These are phyloP conservation scores for Thereva nobilitata DNA, from an alignment of 2,888 invertebrate genomes.

Conservation along the genomic window DNA sequence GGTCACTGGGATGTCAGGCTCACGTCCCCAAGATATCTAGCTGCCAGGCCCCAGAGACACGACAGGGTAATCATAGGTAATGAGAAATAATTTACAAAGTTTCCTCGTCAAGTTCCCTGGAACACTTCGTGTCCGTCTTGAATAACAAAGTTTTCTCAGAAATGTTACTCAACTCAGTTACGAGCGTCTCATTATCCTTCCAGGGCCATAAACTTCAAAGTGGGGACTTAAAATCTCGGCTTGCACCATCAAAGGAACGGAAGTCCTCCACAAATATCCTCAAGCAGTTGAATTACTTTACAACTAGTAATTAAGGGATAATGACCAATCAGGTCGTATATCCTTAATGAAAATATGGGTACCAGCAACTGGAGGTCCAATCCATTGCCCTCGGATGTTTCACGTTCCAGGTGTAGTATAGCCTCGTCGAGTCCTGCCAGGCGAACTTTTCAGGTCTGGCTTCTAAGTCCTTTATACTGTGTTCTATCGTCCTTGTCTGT, in stretches of 20 bases:
- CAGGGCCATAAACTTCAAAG: conserved; percentile 15
- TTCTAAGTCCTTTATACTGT: background rate
- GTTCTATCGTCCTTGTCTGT: background rate
- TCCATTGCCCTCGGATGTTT: too few species aligned
- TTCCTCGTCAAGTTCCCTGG: too few species aligned
- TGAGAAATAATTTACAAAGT: too few species aligned
- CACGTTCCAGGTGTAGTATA: too few species aligned
- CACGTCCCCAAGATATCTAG: background rate
- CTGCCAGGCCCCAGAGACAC: background rate
- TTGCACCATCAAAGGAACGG: conserved; percentile 13
- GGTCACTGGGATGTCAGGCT: background rate
- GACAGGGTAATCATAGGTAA: too few species aligned
- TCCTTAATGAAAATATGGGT: conserved; percentile 29
- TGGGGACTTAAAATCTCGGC: background rate
- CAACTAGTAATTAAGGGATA: conserved; percentile 24
- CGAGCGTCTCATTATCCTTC: conserved; percentile 22
- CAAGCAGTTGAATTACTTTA: conserved; percentile 19
- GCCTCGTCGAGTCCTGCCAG: too few species aligned
- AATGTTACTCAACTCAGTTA: conserved; percentile 5
- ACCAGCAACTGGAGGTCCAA: background rate
- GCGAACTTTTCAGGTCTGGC: background rate
- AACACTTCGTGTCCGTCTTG: too few species aligned
- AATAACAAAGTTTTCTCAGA: background rate
- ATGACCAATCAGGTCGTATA: conserved; percentile 21
- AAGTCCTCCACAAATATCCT: conserved; percentile 22